Base-by-base conservation (phyloP, 92 coral and sea anemone species). In the Hydrozoanthus gracilis region DNA sequence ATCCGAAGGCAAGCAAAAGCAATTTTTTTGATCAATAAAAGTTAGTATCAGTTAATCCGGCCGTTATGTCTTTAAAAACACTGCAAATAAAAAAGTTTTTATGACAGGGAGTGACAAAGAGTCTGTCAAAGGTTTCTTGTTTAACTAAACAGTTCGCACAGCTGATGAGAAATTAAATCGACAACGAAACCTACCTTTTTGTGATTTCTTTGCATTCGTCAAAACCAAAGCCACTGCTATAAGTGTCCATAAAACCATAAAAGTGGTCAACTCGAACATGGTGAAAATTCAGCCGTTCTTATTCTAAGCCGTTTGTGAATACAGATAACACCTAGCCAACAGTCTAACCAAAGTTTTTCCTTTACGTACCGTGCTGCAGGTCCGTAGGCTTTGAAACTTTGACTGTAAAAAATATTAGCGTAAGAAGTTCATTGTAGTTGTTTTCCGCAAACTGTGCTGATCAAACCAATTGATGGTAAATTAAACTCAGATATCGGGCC, bases 121-220 rank as follows among this genome's bases (percentile, higher is more conserved):
- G 6, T 65, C 17, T 65, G 44, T 65, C 71, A 3, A 65, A 12
- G 71, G 39, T 5, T 65, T 69, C 49, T 69, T 16, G 49, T 27
- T 13, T 71, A 27, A 39, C 44, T 2, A 69, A 44, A 44, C 6
- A 72, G 7, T 72, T 72, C 60, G 60, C 60, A 45, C 54, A 15
- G 15, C 55, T 18, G 39, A 44, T 72, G 35, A 15, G 15, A 72
- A 72, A 3, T 8, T 45, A 46, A 46, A 3, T 72, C 20, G 15
- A 45, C 45, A 6, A 7, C 51, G 16, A 27, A 15, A 54, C 82
- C 48, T 55, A 77, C 82, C 82, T 77, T 77, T 55, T 44, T 48
- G 66, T 13, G 56, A 4, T 55, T 56, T 77, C 82, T 77, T 77
- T 56, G 69, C 69, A 7, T 17, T 39, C 15, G 66, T 7, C 13